These are phyloP conservation scores for Eufriesea mexicana DNA, from an alignment of 1,140 invertebrate species.

Conservation along the genomic window DNA sequence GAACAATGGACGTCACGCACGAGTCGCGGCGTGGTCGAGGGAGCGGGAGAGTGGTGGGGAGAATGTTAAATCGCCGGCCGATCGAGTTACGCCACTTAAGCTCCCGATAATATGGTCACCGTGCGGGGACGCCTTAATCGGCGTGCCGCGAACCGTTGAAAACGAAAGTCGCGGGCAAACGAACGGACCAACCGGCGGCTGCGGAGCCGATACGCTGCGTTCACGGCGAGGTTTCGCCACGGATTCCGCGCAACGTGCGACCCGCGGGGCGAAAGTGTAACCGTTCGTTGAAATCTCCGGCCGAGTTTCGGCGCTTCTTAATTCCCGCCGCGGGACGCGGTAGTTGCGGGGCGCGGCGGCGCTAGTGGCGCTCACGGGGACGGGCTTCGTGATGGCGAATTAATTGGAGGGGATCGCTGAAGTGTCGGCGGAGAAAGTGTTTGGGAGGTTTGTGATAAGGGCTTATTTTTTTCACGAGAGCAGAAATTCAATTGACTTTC, in stretches of 20 bases:
- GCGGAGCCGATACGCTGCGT: conserved; percentile 8
- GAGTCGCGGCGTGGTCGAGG: conserved; percentile 60
- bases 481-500: no score
- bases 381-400: no score
- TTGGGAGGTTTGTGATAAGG: no score
- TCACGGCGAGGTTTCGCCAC: background rate
- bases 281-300: conserved; percentile 66
- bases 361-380: no score
- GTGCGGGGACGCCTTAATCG: conserved; percentile 50
- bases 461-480: no score
- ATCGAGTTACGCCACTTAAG: conserved; percentile 76
- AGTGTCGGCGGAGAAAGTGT: no score
- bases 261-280: conserved; percentile 48
- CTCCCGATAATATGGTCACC: conserved; percentile 76
- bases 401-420: no score
- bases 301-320: conserved; percentile 55
- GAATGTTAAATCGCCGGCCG: conserved; percentile 76
- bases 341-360: no score
- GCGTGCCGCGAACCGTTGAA: conserved; percentile 24
- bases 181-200: conserved; percentile 18
- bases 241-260: conserved; percentile 8
- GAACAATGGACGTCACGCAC: conserved; percentile 78
- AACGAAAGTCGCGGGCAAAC: conserved; percentile 41
- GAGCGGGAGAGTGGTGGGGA: conserved; percentile 42
- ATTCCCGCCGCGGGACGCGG: conserved; percentile 7